Percentiles rank a stretch among this genome's conserved stretches.
These are phyloP conservation scores for Saturnia pavonia DNA, from an alignment of 2,888 invertebrate species.

Conservation along the genomic window DNA sequence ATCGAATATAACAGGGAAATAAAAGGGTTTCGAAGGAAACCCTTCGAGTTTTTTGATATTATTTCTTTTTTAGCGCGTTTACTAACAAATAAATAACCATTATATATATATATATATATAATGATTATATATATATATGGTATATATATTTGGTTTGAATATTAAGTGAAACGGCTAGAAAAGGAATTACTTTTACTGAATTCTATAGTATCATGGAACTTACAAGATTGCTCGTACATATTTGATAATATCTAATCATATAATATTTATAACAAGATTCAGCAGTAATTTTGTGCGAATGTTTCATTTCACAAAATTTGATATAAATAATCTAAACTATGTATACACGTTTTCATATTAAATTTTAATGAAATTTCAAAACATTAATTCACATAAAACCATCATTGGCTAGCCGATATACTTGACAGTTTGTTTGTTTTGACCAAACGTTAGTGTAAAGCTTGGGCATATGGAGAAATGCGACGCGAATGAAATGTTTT, in stretches of 20 bases:
- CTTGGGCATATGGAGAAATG: not conserved
- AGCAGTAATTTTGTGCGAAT: not conserved
- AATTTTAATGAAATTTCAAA: not conserved
- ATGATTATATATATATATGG: no score
- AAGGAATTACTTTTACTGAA: no score
- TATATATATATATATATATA: no score
- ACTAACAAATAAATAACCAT: no score
- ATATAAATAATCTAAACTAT: not conserved
- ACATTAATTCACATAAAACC: constrained; percentile 7
- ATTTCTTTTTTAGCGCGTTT: no score
- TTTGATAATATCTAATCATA: not conserved
- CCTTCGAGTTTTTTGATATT: no score
- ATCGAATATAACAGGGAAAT: no score
- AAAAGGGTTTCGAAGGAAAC: no score
- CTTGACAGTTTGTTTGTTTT: constrained; percentile 16
- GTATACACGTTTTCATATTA: not conserved
- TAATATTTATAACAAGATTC: not conserved
- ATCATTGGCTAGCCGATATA: constrained; percentile 13
- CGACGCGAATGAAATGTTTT: not conserved
- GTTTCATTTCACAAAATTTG: not conserved
- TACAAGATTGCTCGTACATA: no score
- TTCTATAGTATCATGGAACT: no score
- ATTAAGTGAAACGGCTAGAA: no score
- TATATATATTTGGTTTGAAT: no score
- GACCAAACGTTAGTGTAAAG: constrained; percentile 1